A percentile compares a stretch with the other conserved stretches of the same genome.
phyloP scores from a whole-genome alignment of 2,113 vertebrate species.

The Coptodon bakossiorum region DNA sequence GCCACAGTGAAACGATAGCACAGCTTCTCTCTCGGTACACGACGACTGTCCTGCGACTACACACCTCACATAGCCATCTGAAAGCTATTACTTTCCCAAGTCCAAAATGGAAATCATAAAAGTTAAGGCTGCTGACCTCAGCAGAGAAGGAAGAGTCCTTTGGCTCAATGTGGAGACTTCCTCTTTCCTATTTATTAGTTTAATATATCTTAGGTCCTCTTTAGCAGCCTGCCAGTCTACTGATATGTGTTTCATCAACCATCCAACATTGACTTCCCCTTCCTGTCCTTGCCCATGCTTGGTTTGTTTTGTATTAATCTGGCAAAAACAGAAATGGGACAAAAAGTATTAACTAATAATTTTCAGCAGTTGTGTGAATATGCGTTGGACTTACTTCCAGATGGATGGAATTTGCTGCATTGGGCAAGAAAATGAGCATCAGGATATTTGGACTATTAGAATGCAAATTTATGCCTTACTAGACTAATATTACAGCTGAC shows the following conservation, averaged over 20 bases:
- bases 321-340: background rate
- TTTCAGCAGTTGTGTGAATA: conserved; percentile 12
- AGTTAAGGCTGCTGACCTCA: conserved; percentile 28
- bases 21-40: conserved; percentile 11
- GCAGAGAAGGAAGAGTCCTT: background rate
- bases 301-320: background rate
- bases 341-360: conserved; percentile 15
- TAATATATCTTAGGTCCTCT: conserved; percentile 37
- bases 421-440: background rate
- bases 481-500: background rate
- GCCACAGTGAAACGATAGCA: background rate
- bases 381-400: background rate
- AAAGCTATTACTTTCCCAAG: conserved; percentile 39
- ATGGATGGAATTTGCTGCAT: conserved; percentile 1
- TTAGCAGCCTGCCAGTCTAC: conserved; percentile 16
- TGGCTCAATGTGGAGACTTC: conserved; percentile 41
- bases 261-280: background rate
- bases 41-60: background rate
- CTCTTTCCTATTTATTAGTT: conserved; percentile 52
- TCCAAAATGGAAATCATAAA: conserved; percentile 30
- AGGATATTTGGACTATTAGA: background rate
- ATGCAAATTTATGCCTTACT: conserved; percentile 2
- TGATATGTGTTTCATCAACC: conserved; percentile 16
- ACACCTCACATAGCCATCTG: conserved; percentile 38
- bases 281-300: background rate